Conservation (phyloP, 2,888 invertebrate species). For the Trissolcus brochymenae region DNA sequence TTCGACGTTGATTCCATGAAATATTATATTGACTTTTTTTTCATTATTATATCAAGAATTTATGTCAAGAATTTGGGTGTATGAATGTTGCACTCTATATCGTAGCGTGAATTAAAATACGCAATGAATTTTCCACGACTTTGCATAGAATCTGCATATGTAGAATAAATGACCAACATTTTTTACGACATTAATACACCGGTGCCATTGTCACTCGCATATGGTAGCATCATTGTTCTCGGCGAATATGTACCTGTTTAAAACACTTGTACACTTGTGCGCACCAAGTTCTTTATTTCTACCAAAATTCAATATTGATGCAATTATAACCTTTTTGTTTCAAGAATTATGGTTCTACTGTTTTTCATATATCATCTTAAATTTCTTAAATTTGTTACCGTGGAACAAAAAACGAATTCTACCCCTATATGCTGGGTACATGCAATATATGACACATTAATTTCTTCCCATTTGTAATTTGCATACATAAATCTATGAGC, state of each 20-base stretch:
- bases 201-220: slow-evolving; percentile 47
- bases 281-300: slow-evolving; percentile 21
- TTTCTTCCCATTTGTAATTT: too few species aligned
- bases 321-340: slow-evolving; percentile 23
- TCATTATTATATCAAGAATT: neutral
- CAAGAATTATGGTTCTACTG: neutral
- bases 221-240: slow-evolving; percentile 51
- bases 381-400: slow-evolving; percentile 5
- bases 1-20: slow-evolving; percentile 22
- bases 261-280: slow-evolving; percentile 47
- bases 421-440: too few species aligned
- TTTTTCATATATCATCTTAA: neutral
- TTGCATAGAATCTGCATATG: slow-evolving; percentile 48
- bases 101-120: slow-evolving; percentile 30
- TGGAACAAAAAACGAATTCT: too few species aligned
- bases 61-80: slow-evolving; percentile 1
- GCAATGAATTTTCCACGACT: slow-evolving; percentile 51
- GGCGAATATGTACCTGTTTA: slow-evolving; percentile 26
- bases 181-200: slow-evolving; percentile 53
- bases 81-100: slow-evolving; percentile 37
- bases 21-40: neutral
- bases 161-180: slow-evolving; percentile 51
- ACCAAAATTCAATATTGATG: slow-evolving; percentile 28
- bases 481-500: too few species aligned
- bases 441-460: too few species aligned